A percentile compares a stretch with the other conserved stretches of the same genome.
Evolutionary conservation across 2,113 vertebrate species (phyloP).

Genomic region (Elgaria multicarinata): DNA sequence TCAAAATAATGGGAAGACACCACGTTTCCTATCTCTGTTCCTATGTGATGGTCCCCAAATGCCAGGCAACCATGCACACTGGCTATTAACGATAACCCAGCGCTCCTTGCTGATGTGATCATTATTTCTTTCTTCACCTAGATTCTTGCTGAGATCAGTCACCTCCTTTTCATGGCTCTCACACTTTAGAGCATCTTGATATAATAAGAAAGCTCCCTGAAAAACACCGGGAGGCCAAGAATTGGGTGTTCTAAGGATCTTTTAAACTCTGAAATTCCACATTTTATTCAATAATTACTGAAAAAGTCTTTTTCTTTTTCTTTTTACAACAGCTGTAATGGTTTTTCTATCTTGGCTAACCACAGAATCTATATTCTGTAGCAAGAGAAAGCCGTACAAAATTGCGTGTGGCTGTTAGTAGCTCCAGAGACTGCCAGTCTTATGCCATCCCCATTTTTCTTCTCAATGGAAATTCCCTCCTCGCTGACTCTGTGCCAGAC

Average conservation of each 20-base stretch:
- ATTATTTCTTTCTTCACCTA: background rate
- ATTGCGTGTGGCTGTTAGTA: background rate
- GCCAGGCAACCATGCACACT: background rate
- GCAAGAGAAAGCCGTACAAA: background rate
- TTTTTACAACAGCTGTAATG: background rate
- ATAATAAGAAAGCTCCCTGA: background rate
- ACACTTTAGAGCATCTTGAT: background rate
- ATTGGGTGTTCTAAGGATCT: background rate
- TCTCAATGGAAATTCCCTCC: constrained; percentile 38
- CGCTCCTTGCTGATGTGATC: background rate
- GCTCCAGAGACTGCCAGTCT: background rate
- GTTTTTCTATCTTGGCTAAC: constrained; percentile 14
- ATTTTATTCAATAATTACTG: background rate
- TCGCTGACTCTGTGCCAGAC: background rate
- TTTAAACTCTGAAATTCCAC: background rate
- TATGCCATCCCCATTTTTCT: background rate
- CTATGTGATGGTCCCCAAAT: background rate
- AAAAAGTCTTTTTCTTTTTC: constrained; percentile 6
- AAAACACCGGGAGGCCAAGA: background rate
- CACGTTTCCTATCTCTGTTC: background rate
- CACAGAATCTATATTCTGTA: background rate
- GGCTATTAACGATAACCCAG: background rate
- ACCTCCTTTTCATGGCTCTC: background rate
- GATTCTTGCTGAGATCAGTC: background rate
- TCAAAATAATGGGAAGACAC: too few relatives aligned